phyloP scores from a whole-genome alignment of 2,113 vertebrate species.

The Cricetomys ansorgei region DNA sequence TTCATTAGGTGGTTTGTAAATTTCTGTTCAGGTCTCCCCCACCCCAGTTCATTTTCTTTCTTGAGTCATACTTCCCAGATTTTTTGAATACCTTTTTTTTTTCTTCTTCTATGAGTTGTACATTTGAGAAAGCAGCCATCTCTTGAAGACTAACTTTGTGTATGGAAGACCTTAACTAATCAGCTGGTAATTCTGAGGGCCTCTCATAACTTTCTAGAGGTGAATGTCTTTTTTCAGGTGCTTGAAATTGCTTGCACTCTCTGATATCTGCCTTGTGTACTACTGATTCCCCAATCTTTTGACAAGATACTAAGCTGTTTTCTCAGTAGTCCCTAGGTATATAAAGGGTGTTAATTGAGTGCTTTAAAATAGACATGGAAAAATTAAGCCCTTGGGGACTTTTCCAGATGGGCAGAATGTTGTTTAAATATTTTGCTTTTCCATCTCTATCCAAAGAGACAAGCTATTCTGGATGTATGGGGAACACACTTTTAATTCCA shows the following conservation, averaged over 20 bases:
- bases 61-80: not conserved
- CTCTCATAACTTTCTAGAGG: not conserved
- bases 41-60: not conserved
- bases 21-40: not conserved
- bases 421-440: not conserved
- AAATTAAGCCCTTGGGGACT: not conserved
- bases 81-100: not conserved
- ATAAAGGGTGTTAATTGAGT: not conserved
- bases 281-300: not conserved
- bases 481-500: not conserved
- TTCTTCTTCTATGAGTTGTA: not conserved
- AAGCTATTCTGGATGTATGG: not conserved
- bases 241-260: not conserved
- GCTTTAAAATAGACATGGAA: not conserved
- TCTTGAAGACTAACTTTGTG: not conserved
- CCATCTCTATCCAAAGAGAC: not conserved
- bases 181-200: not conserved
- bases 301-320: not conserved
- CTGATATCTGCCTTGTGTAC: not conserved
- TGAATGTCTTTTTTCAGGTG: not conserved
- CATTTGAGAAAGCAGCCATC: not conserved
- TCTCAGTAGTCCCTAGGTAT: not conserved
- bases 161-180: not conserved
- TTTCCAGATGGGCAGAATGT: not conserved
- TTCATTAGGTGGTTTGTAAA: not conserved